Base-by-base conservation (phyloP, 2,113 vertebrate species). In the Spea multiplicata region DNA sequence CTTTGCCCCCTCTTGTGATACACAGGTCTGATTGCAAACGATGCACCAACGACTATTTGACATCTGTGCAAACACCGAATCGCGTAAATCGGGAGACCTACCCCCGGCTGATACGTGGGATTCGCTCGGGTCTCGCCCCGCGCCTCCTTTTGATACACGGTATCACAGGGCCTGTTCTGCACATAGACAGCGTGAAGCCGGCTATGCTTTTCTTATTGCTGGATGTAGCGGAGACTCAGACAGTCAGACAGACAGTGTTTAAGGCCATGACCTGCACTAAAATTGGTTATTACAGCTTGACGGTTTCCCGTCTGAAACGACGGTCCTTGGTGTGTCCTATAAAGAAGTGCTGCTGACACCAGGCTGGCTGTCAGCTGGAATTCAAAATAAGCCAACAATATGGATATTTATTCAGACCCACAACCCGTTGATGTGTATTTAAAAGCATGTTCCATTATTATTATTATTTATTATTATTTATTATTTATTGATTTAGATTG, bases 271-370 rank as follows among this genome's bases (percentile, higher is more conserved):
- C 74, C 74, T 17, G 61, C 64, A 75, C 62, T 75, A 55, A 75
- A 75, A 75, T 44, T 66, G 74, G 64, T 66, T 75, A 75, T 67
- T 75, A 64, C 64, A 75, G 74, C 74, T 55, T 67, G 65, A 49
- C 66, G 74, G 67, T 16, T 75, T 75, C 74, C 74, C 30, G 30
- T 30, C 30, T 30, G 30, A 30, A 30, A 30, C 30, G 30, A 30
- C 30, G 30, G 30, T 30, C 30, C 30, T 30, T 30, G 30, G 30
- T 30, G 30, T 30, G 30, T 30, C 30, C 30, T 30, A 30, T 30
- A 30, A 30, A 30, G 2, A 30, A 30, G 30, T 30, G 30, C 30
- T 30, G 30, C 30, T 30, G 1, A 30, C 30, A 30, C 30, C 30
- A 2, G 30, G 30, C 30, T 30, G 30, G 30, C 30, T 30, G 30